A percentile compares a stretch with the other conserved stretches of the same genome.
Evolutionary conservation across 2,113 vertebrate species (phyloP).

Genomic region (Noctilio leporinus): DNA sequence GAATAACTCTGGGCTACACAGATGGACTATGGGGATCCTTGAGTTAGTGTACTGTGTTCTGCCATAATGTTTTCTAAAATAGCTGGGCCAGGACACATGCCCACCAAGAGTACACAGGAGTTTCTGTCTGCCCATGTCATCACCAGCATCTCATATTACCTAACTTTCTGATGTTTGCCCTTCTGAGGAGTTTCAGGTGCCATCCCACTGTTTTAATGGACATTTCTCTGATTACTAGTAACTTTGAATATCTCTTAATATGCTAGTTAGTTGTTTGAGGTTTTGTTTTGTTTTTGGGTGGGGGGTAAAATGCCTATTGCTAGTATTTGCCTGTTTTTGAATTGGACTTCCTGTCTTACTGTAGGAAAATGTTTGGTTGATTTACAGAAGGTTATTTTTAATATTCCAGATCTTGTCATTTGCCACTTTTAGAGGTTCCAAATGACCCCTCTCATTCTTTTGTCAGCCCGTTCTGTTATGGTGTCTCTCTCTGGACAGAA

Average conservation of each 20-base stretch:
- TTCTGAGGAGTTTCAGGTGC: not conserved
- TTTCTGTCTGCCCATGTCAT: not conserved
- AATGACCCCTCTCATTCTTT: not conserved
- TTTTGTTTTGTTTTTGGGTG: slow-evolving; percentile 8
- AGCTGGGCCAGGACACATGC: not conserved
- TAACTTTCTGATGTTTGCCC: not conserved
- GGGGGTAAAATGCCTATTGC: not conserved
- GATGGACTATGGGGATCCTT: not conserved
- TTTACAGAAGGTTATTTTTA: not conserved
- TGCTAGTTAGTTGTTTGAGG: not conserved
- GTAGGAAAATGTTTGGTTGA: not conserved
- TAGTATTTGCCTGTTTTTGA: not conserved
- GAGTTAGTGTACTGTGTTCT: not conserved
- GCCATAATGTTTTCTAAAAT: not conserved
- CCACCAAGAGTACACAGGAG: not conserved
- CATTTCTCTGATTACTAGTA: not conserved
- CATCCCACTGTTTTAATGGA: not conserved
- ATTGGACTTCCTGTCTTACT: not conserved
- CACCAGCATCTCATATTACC: not conserved
- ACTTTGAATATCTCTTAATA: not conserved
- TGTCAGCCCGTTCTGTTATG: not conserved
- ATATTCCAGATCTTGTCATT: not conserved
- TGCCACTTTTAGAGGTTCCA: not conserved
- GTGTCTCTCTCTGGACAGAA: not conserved
- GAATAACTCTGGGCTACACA: not conserved